Conservation (phyloP, 2,888 invertebrate species). For the Sepiola atlantica region DNA sequence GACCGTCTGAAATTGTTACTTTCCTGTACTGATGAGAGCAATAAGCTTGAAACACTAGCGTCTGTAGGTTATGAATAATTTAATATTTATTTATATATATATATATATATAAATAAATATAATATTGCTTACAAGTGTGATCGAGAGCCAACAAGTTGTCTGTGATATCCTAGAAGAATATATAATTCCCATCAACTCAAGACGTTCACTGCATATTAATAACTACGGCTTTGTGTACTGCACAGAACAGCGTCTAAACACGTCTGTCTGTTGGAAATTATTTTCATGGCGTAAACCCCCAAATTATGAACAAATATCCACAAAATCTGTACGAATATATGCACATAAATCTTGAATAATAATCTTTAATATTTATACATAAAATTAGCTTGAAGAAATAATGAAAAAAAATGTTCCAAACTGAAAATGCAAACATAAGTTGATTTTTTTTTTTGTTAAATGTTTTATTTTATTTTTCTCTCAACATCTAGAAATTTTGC, state of each 20-base stretch:
- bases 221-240: too few species aligned
- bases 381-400: not conserved
- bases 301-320: slow-evolving; percentile 38
- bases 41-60: too few species aligned
- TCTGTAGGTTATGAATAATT: too few species aligned
- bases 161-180: too few species aligned
- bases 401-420: not conserved
- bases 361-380: not conserved
- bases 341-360: not conserved
- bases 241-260: too few species aligned
- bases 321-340: not conserved
- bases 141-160: too few species aligned
- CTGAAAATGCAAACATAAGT: not conserved
- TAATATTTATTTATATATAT: too few species aligned
- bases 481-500: not conserved
- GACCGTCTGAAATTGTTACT: too few species aligned
- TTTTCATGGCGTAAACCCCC: slow-evolving; percentile 34
- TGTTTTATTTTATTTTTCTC: not conserved
- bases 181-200: too few species aligned
- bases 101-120: too few species aligned
- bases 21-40: too few species aligned
- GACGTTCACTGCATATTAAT: not conserved
- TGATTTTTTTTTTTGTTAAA: not conserved
- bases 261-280: not conserved
- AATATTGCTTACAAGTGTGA: too few species aligned